Evolutionary conservation across 2,888 invertebrate genomes (phyloP), one percentile per base, ranked within the genome.

Genomic region (Blastobasis adustella): DNA sequence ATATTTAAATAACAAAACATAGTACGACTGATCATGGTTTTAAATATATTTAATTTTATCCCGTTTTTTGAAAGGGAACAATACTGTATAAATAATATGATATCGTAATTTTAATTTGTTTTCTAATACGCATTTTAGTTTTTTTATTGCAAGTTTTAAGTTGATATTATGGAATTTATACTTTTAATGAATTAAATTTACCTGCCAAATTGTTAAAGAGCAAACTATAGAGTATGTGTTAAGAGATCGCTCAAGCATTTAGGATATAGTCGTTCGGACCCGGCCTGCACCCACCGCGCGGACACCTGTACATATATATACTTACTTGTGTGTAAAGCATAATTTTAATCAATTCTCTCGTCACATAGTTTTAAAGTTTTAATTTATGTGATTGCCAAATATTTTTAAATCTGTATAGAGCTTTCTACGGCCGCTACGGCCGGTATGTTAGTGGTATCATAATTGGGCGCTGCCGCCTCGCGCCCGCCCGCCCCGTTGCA

Each of bases 371-470:
- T 82, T 85, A 86, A 86, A 81, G 78, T 66, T 83, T 82, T 87
- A 82, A 85, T 85, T 87, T 85, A 86, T 84, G 83, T 85, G 86
- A 83, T 87, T 82, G 88, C 87, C 87, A 88, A 88, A 88, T 86
- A 85, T 77, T 77, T 79, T 81, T 81, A 82, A 84, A 81, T 75
- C 80, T 84, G 79, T 84, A 83, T 77, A 84, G 83, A 77, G 74
- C 72, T 75, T 75, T 68, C 68, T 62, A 61, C 65, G 73, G 79
- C 69, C 73, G 66, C 69, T 58, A 63, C 69, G 74, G 73, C 63
- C 71, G 67, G 58, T 69, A 67, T 65, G 65, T 72, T 76, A 76
- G 76, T 72, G 65, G 71, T 76, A 73, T 69, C 65, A 59, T 66
- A 65, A 63, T 60, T 60, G 62, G 64, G 61, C 62, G 58, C 65